These are phyloP conservation scores for Ptilorrhoa leucosticta DNA, from an alignment of 2,113 vertebrate species.

Conservation along the genomic window DNA sequence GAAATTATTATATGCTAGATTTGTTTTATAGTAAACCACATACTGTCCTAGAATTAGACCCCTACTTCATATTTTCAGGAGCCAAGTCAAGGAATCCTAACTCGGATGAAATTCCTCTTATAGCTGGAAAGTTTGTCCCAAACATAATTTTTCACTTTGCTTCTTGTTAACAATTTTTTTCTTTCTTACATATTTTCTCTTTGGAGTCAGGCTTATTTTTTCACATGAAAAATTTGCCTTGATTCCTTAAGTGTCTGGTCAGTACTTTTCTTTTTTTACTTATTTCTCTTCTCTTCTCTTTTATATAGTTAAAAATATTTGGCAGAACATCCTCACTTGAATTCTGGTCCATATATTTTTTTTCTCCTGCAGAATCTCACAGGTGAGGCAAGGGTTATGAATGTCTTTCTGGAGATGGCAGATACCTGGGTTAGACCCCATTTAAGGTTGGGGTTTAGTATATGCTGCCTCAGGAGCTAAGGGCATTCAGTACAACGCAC, in stretches of 20 bases:
- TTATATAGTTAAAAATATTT: neutral
- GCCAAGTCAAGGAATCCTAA: neutral
- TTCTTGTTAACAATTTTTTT: neutral
- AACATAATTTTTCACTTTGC: neutral
- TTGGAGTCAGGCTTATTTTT: neutral
- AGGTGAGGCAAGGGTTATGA: neutral
- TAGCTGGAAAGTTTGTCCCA: neutral
- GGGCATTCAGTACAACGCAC: neutral
- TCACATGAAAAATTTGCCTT: neutral
- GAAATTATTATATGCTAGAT: constrained; percentile 56
- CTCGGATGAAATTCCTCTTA: neutral
- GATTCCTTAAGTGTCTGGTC: neutral
- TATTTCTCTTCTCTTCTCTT: neutral
- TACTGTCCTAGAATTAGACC: constrained; percentile 21
- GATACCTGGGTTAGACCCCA: neutral
- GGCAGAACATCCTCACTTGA: neutral
- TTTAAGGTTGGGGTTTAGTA: neutral
- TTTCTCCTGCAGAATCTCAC: neutral
- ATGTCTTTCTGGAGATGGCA: neutral
- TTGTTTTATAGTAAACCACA: constrained; percentile 50
- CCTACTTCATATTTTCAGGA: neutral
- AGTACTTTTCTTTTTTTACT: neutral
- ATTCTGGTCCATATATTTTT: neutral
- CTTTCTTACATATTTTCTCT: neutral
- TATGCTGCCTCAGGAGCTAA: neutral